Conservation (phyloP, 2,113 vertebrate species). For the Xiphophorus couchianus region DNA sequence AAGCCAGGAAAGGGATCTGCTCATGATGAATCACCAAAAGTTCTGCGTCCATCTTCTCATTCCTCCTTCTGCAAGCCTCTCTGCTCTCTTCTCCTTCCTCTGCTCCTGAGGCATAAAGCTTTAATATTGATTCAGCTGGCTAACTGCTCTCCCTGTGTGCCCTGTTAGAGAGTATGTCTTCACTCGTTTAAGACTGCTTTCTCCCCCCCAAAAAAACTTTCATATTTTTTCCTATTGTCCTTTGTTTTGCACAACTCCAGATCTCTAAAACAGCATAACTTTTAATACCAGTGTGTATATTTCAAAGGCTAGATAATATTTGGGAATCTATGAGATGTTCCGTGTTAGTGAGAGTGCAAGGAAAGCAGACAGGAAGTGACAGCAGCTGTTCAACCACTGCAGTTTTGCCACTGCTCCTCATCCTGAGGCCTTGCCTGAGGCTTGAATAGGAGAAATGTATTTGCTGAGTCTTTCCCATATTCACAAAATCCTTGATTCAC, state of each 20-base stretch:
- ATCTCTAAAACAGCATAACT: not conserved
- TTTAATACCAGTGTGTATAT: not conserved
- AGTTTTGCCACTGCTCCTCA: conserved; percentile 12
- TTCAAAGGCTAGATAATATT: not conserved
- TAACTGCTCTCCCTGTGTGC: conserved; percentile 54
- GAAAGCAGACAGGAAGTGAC: not conserved
- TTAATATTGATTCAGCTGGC: conserved; percentile 64
- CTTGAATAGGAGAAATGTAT: conserved; percentile 14
- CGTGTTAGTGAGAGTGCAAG: not conserved
- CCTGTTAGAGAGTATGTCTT: conserved; percentile 52
- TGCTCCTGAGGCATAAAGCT: conserved; percentile 41
- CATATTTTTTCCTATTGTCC: conserved; percentile 9
- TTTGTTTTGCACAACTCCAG: conserved; percentile 9
- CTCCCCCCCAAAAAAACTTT: not conserved
- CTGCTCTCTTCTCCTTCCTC: conserved; percentile 31
- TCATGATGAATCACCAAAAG: conserved; percentile 56
- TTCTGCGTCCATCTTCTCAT: conserved; percentile 18
- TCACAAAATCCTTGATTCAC: not conserved
- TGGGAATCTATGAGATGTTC: not conserved
- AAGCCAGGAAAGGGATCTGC: conserved; percentile 32
- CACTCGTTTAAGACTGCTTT: conserved; percentile 12
- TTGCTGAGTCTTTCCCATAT: not conserved
- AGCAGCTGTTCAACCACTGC: not conserved
- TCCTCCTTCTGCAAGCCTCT: conserved; percentile 16
- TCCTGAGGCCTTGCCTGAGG: conserved; percentile 32